These are phyloP conservation scores for Melinaea menophilus DNA, from an alignment of 2,888 invertebrate species.

Conservation along the genomic window DNA sequence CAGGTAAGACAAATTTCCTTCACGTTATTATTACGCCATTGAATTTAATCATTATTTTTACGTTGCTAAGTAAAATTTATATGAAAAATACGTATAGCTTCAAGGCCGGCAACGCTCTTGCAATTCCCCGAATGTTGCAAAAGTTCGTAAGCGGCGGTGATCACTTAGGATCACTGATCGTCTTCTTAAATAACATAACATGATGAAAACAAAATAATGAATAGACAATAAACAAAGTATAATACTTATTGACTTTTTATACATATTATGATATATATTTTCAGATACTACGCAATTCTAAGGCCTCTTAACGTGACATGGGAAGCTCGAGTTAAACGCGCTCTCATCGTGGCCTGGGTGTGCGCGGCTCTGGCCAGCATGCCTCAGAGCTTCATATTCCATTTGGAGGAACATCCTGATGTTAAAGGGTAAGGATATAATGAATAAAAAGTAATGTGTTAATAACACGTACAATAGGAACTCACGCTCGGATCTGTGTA, in stretches of 20 bases:
- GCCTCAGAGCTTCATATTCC: conserved; percentile 95
- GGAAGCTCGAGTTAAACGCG: conserved; percentile 85
- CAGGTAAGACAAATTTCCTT: conserved; percentile 74
- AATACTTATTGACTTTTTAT: too few relatives aligned
- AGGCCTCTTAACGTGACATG: conserved; percentile 88
- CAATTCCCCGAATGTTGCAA: too few relatives aligned
- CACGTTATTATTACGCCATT: neutral
- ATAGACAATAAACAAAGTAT: too few relatives aligned
- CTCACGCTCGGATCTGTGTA: too few relatives aligned
- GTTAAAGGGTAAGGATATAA: conserved; percentile 78
- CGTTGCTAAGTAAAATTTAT: too few relatives aligned
- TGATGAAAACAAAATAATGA: too few relatives aligned
- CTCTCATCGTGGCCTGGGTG: conserved; percentile 89
- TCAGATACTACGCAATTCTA: conserved; percentile 90
- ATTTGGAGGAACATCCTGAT: conserved; percentile 89
- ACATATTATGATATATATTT: conserved; percentile 28
- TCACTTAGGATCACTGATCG: too few relatives aligned
- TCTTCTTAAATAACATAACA: too few relatives aligned
- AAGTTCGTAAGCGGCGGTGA: too few relatives aligned
- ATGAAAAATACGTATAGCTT: too few relatives aligned
- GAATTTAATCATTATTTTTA: neutral
- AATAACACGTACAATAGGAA: too few relatives aligned
- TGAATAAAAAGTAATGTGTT: neutral
- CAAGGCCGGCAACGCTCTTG: too few relatives aligned
- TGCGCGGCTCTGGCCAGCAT: conserved; percentile 88